Evolutionary conservation across 2,113 vertebrate genomes (phyloP).

Genomic region (Picathartes gymnocephalus): DNA sequence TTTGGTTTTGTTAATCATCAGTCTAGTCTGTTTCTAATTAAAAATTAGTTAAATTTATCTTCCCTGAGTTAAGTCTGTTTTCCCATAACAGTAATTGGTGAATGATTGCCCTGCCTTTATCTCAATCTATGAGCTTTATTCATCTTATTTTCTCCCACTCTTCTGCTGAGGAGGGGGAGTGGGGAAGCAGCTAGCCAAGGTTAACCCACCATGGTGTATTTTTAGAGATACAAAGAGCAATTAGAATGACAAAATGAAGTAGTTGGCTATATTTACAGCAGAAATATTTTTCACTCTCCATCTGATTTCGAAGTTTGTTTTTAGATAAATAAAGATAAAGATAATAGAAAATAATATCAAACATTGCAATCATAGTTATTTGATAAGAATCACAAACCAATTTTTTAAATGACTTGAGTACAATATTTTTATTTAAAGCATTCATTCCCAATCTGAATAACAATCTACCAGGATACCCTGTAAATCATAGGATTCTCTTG

Average conservation of each 20-base stretch:
- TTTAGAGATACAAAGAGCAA: background rate
- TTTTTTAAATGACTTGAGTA: background rate
- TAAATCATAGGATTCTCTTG: background rate
- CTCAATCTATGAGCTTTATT: background rate
- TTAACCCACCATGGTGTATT: background rate
- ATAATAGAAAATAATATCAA: background rate
- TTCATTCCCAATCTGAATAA: background rate
- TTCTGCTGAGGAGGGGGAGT: background rate
- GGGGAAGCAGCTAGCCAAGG: background rate
- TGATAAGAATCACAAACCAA: background rate
- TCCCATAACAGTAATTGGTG: background rate
- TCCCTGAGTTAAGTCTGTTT: background rate
- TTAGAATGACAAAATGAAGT: background rate
- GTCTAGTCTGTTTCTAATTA: background rate
- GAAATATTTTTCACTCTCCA: background rate
- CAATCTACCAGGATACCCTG: background rate
- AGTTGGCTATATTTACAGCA: background rate
- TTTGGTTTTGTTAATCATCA: background rate
- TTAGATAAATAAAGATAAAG: too few relatives aligned
- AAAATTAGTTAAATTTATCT: background rate
- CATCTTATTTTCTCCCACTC: background rate
- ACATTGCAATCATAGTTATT: background rate
- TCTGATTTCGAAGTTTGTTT: background rate
- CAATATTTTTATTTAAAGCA: background rate
- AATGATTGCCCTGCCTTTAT: background rate